A percentile compares a stretch with the other conserved stretches of the same genome.
These are phyloP conservation scores for Gymnobelideus leadbeateri DNA, from an alignment of 2,113 vertebrate species.

Conservation along the genomic window DNA sequence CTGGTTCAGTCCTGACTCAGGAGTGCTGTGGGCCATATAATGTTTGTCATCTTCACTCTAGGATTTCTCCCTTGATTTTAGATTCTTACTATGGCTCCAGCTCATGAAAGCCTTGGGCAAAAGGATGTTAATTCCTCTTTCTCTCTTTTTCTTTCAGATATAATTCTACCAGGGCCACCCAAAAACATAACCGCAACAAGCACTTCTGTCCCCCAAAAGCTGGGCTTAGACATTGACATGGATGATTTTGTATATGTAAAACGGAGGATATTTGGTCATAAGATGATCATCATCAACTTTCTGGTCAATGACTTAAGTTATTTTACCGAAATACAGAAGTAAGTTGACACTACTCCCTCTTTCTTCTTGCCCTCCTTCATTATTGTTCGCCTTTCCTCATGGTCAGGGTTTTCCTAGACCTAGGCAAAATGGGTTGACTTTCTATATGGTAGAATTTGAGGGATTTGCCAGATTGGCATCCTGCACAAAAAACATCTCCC, in stretches of 20 bases:
- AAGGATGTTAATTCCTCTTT: neutral
- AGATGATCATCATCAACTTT: conserved; percentile 79
- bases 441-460: neutral
- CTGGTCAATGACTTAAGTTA: conserved; percentile 80
- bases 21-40: neutral
- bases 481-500: too few species aligned
- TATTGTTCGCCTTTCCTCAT: neutral
- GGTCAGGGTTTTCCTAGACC: neutral
- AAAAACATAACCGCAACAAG: neutral
- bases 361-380: fast-evolving
- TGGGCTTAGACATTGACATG: conserved; percentile 13
- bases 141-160: neutral
- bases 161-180: neutral
- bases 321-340: conserved; percentile 85
- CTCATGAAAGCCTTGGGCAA: neutral
- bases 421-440: neutral
- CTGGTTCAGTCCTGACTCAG: neutral
- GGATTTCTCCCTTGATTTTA: neutral
- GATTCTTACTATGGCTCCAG: neutral
- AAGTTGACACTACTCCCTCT: conserved; percentile 44
- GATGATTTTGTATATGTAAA: conserved; percentile 45
- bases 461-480: neutral
- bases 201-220: neutral
- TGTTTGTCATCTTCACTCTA: neutral
- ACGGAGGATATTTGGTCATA: conserved; percentile 70